phyloP scores from a whole-genome alignment of 2,797 vertebrate species.

The Fistularia tabacaria region DNA sequence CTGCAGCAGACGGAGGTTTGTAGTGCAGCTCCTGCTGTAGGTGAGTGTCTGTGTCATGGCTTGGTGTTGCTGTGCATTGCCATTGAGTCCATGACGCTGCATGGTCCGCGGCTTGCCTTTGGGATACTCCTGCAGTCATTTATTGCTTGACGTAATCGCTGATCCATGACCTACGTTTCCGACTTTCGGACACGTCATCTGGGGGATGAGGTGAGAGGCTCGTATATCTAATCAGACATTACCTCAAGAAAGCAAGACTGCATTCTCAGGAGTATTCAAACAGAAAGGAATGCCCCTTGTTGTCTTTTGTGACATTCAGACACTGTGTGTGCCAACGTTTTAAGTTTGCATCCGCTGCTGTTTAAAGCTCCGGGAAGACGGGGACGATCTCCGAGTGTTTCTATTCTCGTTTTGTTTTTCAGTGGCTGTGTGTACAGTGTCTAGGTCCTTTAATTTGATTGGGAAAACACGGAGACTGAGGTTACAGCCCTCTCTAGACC shows the following conservation, averaged over 20 bases:
- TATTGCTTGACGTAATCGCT: conserved; percentile 62
- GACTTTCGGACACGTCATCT: conserved; percentile 4
- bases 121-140: conserved; percentile 63
- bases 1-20: conserved; percentile 84
- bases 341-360: conserved; percentile 59
- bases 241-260: conserved; percentile 57
- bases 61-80: conserved; percentile 62
- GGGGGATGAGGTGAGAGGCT: conserved; percentile 1
- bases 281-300: conserved; percentile 36
- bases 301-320: conserved; percentile 54
- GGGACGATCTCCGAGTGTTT: conserved; percentile 2
- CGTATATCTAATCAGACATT: conserved; percentile 52
- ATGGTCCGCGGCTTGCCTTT: conserved; percentile 58
- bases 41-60: conserved; percentile 73
- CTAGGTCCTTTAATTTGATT: conserved; percentile 11
- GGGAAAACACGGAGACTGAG: conserved; percentile 29
- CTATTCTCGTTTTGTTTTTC: conserved; percentile 8
- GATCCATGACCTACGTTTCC: conserved; percentile 31
- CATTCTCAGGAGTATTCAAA: conserved; percentile 58
- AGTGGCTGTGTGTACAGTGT: conserved; percentile 42
- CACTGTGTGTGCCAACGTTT: conserved; percentile 56
- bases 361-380: conserved; percentile 19
- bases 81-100: conserved; percentile 59
- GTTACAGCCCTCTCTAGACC: conserved; percentile 35
- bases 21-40: conserved; percentile 75